These are phyloP conservation scores for Apodemia hepburni DNA, from an alignment of 2,888 invertebrate genomes.

Conservation along the genomic window DNA sequence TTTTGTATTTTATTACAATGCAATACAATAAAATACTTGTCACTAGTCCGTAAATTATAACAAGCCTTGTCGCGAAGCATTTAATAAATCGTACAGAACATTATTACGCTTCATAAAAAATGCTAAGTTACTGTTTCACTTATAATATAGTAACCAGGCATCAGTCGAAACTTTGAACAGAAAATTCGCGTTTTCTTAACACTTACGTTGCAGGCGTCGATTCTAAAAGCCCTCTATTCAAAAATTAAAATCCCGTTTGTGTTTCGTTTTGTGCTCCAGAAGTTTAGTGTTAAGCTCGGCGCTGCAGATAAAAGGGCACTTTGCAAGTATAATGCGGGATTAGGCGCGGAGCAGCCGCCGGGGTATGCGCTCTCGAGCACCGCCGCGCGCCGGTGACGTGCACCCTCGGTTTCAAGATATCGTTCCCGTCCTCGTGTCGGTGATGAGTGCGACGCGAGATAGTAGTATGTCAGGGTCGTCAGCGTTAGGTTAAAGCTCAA, in stretches of 20 bases:
- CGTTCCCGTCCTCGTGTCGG: background rate
- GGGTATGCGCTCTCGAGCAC: background rate
- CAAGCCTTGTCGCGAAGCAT: too few species aligned
- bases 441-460: background rate
- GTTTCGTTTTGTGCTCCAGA: background rate
- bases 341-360: background rate
- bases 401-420: background rate
- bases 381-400: background rate
- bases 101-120: too few species aligned
- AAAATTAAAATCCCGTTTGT: background rate
- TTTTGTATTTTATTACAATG: too few species aligned
- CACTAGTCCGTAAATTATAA: too few species aligned
- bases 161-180: too few species aligned
- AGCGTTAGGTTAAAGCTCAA: too few species aligned
- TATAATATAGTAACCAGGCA: too few species aligned
- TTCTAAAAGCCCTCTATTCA: background rate
- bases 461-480: background rate
- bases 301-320: conserved; percentile 8
- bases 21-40: too few species aligned
- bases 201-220: too few species aligned
- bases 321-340: conserved; percentile 6
- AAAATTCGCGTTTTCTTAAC: background rate
- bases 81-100: too few species aligned
- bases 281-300: background rate
- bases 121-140: too few species aligned